These are phyloP conservation scores for Helicorthomorpha holstii DNA, from an alignment of 1,140 invertebrate species.

Conservation along the genomic window DNA sequence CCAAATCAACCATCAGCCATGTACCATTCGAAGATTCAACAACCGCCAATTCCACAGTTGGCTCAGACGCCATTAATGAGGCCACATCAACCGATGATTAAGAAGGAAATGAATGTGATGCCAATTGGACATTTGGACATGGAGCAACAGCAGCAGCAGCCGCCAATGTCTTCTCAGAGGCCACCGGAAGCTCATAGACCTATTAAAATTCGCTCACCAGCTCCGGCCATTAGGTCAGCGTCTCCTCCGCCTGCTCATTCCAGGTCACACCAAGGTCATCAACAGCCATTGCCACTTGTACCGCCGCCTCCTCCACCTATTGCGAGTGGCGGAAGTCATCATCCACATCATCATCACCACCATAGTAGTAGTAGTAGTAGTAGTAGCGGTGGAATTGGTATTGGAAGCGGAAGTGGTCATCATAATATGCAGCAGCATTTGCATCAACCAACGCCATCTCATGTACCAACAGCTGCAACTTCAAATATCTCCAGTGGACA, in stretches of 20 bases:
- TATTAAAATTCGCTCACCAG: not conserved
- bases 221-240: not conserved
- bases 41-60: not conserved
- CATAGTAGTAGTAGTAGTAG: conserved; percentile 15
- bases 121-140: not conserved
- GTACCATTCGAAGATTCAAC: not conserved
- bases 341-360: conserved; percentile 9
- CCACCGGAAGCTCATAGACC: not conserved
- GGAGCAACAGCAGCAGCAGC: not conserved
- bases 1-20: not conserved
- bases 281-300: not conserved
- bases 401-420: conserved; percentile 2
- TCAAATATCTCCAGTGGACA: no score
- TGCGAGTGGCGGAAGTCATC: conserved; percentile 1
- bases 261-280: not conserved
- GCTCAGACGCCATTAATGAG: not conserved
- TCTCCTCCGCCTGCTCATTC: conserved; percentile 21
- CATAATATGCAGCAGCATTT: no score
- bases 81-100: not conserved
- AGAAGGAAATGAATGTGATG: not conserved
- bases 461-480: no score
- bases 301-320: conserved; percentile 1
- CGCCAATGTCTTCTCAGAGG: not conserved
- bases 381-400: not conserved
- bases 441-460: no score